Base-by-base conservation (phyloP, 2,113 vertebrate genomes). In the Microcebus murinus region DNA sequence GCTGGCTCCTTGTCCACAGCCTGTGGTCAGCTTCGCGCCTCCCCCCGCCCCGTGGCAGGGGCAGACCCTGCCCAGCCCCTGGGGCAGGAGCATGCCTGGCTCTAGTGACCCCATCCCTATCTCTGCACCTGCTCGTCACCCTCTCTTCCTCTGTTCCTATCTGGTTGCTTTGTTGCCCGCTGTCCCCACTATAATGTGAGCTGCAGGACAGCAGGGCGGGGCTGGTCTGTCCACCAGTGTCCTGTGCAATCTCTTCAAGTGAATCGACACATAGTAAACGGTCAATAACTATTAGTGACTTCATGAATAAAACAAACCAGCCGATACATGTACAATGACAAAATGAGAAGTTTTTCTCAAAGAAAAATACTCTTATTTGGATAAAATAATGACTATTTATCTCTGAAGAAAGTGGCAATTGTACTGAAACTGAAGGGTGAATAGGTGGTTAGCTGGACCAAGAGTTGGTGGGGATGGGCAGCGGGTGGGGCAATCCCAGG, bases 1-100 rank as follows among this genome's bases (percentile, higher is more conserved):
- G 76, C 31, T 79, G 48, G 31, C 17, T 6, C 10, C 48, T 79
- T 4, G 18, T n/a, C 76, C 27, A 29, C 36, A 17, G 29, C 27
- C 27, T 8, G 2, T 4, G 1, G 9, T 52, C 74, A 79, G 29
- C 48, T 79, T 52, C 0, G 2, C 3, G 36, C 36, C 36, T 3
- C 20, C 48, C 50, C 31, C 76, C n/a, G n/a, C n/a, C n/a, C 52
- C 9, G 1, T 31, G 42, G 13, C 13, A 52, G 48, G 12, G 70
- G 23, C 21, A 21, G 76, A 48, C 17, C 27, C 27, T n/a, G 76
- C 45, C 27, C 8, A 9, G 15, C 4, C 61, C 31, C 9, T 2
- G 52, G 76, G 10, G n/a, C 76, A 34, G 48, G 31, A n/a, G 17
- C 9, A 17, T 79, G 11, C 17, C 45, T 34, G 29, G 74, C 7